Evolutionary conservation across 2,113 vertebrate genomes (phyloP).

Genomic region (Ondatra zibethicus): DNA sequence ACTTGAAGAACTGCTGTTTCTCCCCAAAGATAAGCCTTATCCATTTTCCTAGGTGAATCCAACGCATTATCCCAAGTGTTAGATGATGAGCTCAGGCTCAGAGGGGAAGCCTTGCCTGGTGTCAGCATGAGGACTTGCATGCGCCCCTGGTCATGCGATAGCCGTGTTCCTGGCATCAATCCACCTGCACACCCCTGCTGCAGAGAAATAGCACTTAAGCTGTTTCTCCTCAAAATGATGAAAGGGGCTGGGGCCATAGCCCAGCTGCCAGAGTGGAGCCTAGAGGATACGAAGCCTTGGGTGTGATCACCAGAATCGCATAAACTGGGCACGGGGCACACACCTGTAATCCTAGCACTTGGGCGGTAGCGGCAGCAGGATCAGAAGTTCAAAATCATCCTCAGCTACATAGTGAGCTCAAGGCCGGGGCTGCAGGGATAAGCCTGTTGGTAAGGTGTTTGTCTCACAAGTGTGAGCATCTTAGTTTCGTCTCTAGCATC

Average conservation of each 20-base stretch:
- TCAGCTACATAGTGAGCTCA: no score
- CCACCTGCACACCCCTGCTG: background rate
- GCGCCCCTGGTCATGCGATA: background rate
- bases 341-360: background rate
- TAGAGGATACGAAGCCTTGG: background rate
- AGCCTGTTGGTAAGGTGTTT: background rate
- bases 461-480: background rate
- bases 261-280: background rate
- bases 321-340: background rate
- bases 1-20: background rate
- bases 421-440: background rate
- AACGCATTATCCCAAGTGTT: background rate
- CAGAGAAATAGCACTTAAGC: background rate
- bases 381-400: background rate
- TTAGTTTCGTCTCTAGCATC: background rate
- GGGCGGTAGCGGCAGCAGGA: background rate
- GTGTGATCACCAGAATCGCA: background rate
- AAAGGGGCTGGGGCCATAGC: background rate
- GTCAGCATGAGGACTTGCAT: background rate
- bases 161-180: background rate
- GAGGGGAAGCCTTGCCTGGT: background rate
- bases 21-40: background rate
- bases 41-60: background rate
- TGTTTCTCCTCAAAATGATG: background rate
- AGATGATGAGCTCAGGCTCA: background rate